phyloP scores from a whole-genome alignment of 1,140 invertebrate species.

The Drosophila nigrodunni region DNA sequence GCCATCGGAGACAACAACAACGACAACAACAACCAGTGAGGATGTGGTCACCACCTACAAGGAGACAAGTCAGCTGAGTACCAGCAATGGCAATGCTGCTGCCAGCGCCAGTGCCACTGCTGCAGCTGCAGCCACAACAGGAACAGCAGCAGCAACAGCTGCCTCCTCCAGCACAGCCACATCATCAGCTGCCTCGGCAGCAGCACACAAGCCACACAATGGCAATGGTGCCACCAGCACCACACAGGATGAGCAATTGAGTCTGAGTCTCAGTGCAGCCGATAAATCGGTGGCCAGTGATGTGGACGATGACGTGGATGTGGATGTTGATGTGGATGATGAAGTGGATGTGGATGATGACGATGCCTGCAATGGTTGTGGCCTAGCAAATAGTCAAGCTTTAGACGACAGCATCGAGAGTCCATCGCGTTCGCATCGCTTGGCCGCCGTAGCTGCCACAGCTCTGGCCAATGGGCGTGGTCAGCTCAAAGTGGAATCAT shows the following conservation, averaged over 20 bases:
- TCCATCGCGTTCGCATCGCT: conserved; percentile 63
- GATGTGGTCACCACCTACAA: conserved; percentile 83
- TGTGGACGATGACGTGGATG: conserved; percentile 31
- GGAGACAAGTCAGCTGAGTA: conserved; percentile 74
- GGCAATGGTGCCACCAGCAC: conserved; percentile 31
- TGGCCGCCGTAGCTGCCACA: background rate
- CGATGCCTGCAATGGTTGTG: conserved; percentile 60
- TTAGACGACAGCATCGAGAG: conserved; percentile 79
- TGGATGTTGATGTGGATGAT: no score
- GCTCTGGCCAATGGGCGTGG: conserved; percentile 32
- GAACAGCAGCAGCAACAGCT: background rate
- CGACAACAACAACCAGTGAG: conserved; percentile 83
- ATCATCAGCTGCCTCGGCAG: conserved; percentile 10
- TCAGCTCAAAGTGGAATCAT: conserved; percentile 77
- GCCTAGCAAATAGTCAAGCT: conserved; percentile 74
- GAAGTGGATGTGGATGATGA: conserved; percentile 12
- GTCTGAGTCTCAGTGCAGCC: conserved; percentile 45
- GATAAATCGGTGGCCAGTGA: conserved; percentile 76
- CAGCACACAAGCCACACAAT: conserved; percentile 27
- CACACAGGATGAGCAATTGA: conserved; percentile 43
- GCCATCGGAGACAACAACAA: conserved; percentile 83
- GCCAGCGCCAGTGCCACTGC: conserved; percentile 38
- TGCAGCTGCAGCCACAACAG: conserved; percentile 4
- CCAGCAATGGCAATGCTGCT: conserved; percentile 51
- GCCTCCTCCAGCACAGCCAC: background rate